These are phyloP conservation scores for Paraescarpia echinospica DNA, from an alignment of 1,140 invertebrate genomes.

Conservation along the genomic window DNA sequence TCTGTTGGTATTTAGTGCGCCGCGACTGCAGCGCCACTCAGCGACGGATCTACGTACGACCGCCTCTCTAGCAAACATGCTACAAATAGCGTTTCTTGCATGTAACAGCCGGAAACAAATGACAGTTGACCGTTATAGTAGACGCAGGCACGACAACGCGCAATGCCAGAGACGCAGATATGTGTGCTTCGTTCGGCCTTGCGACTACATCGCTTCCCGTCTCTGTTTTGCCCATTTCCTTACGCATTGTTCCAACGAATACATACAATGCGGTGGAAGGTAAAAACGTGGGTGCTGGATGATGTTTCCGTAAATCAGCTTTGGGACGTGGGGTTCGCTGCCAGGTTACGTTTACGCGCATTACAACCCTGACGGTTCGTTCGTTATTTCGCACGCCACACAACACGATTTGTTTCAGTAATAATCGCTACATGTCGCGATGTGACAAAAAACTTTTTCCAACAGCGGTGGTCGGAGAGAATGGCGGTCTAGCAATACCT, in stretches of 20 bases:
- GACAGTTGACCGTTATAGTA: background rate
- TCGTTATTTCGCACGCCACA: background rate
- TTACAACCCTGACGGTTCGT: background rate
- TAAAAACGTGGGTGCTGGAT: background rate
- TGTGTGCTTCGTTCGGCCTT: background rate
- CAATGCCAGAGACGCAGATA: background rate
- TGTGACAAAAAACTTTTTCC: background rate
- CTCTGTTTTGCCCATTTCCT: background rate
- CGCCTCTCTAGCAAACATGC: background rate
- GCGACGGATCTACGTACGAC: background rate
- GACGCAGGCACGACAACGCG: background rate
- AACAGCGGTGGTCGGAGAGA: too few species aligned
- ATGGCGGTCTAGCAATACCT: too few species aligned
- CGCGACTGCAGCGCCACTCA: background rate
- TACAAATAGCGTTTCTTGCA: background rate
- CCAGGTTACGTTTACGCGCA: background rate
- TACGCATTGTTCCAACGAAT: too few species aligned
- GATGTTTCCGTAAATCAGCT: background rate
- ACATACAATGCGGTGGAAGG: background rate
- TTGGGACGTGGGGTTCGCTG: background rate
- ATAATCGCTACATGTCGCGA: background rate
- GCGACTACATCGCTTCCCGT: too few species aligned
- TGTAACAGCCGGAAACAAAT: background rate
- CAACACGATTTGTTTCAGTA: background rate
- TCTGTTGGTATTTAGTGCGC: background rate